A percentile compares a stretch with the other conserved stretches of the same genome.
phyloP scores from a whole-genome alignment of 2,113 vertebrate genomes.

The Oplegnathus fasciatus region DNA sequence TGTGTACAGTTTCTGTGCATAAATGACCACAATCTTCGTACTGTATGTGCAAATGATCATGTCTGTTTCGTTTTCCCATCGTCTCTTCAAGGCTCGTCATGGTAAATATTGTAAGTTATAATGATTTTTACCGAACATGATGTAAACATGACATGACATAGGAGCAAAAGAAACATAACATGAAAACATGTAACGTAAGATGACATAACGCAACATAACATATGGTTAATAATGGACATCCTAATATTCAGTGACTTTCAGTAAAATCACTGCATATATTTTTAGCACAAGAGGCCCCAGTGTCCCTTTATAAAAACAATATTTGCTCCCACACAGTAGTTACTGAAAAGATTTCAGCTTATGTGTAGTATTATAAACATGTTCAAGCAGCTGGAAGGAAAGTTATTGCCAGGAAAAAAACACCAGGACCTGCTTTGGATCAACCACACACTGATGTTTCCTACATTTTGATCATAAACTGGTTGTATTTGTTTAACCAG shows the following conservation, averaged over 20 bases:
- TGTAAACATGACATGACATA: neutral
- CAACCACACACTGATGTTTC: neutral
- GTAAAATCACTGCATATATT: neutral
- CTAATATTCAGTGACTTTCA: neutral
- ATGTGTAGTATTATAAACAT: neutral
- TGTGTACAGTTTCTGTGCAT: conserved; percentile 57
- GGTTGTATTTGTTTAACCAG: conserved; percentile 6
- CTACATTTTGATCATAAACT: conserved; percentile 2
- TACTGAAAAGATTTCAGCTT: neutral
- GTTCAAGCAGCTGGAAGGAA: neutral
- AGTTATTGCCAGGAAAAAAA: neutral
- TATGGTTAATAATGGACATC: neutral
- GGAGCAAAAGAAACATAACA: neutral
- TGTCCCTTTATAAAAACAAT: neutral
- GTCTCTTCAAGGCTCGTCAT: conserved; percentile 23
- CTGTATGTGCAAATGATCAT: conserved; percentile 56
- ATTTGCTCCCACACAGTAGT: neutral
- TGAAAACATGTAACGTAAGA: neutral
- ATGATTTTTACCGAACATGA: conserved; percentile 9
- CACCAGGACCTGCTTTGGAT: neutral
- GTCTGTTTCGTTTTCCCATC: conserved; percentile 3
- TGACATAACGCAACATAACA: neutral
- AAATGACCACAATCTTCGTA: conserved; percentile 51
- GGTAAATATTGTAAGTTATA: conserved; percentile 45
- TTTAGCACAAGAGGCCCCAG: neutral